Evolutionary conservation across 2,888 invertebrate genomes (phyloP), one percentile per base, ranked within the genome.

Genomic region (Uloborus plumipes): DNA sequence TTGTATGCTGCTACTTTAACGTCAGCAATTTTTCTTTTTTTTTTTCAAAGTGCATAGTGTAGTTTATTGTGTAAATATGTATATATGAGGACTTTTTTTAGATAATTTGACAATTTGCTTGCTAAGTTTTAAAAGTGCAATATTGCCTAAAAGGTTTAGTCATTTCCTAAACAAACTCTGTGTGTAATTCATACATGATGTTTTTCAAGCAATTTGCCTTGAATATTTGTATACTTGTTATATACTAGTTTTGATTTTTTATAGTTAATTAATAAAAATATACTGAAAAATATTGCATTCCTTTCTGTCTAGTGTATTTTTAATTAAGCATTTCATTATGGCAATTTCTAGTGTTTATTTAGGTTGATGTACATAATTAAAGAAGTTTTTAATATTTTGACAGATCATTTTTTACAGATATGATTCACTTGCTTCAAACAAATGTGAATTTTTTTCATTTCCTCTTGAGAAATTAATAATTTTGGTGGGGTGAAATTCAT

Each of bases 161-260:
- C 81, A 82, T 82, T 69, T 80, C 61, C 70, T 65, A 70, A 62
- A 55, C 58, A 81, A 39, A 50, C 50, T 69, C 59, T 65, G 51
- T 82, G 64, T 81, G 65, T 72, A 51, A 67, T 58, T 72, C 53
- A 51, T 67, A 50, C 47, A 53, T 71, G 66, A 61, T 59, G 61
- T 75, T 81, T 80, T 81, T 81, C 65, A 67, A 75, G 51, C 62
- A 66, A 58, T 65, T 71, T 65, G 66, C 75, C 65, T 71, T 82
- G 71, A 50, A 82, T 75, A 75, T 76, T 82, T 82, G 81, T 82
- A 76, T 82, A 75, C 76, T 75, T 82, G 71, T 76, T 75, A 82
- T 69, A 76, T 76, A 76, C 61, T 82, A 71, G 75, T 80, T 69
- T 78, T 78, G 62, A 78, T 78, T 78, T 78, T 78, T 78, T 78